Conservation (phyloP, 2,797 vertebrate species). For the Champsocephalus gunnari region DNA sequence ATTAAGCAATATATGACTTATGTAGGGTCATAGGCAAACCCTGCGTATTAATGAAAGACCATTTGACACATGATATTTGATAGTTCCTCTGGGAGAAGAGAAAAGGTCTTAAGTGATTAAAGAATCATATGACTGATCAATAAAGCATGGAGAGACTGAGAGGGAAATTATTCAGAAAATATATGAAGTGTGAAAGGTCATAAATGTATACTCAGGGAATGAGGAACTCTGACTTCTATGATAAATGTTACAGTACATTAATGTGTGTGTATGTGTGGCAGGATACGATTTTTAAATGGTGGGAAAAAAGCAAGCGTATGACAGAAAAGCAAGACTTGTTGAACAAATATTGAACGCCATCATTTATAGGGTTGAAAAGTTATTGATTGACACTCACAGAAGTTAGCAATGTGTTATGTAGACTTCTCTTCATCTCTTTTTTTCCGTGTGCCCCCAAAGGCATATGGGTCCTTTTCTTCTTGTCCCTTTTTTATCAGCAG, state of each 20-base stretch:
- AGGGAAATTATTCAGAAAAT: slow-evolving; percentile 24
- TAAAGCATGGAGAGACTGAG: slow-evolving; percentile 51
- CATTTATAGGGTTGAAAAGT: background rate
- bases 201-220: slow-evolving; percentile 28
- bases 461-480: background rate
- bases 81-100: slow-evolving; percentile 26
- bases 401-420: background rate
- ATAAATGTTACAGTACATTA: slow-evolving; percentile 26
- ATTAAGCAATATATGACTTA: background rate
- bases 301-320: background rate
- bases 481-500: background rate
- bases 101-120: slow-evolving; percentile 54
- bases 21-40: background rate
- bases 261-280: background rate
- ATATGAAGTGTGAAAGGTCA: slow-evolving; percentile 35
- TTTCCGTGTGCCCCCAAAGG: background rate
- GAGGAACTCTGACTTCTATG: slow-evolving; percentile 35
- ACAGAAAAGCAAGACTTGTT: slow-evolving; percentile 7
- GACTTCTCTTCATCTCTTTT: background rate
- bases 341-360: background rate
- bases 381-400: background rate
- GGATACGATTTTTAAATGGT: background rate
- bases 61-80: slow-evolving; percentile 10
- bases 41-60: background rate
- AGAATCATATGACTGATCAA: slow-evolving; percentile 67